These are phyloP conservation scores for Crematogaster levior DNA, from an alignment of 2,888 invertebrate genomes.

Conservation along the genomic window DNA sequence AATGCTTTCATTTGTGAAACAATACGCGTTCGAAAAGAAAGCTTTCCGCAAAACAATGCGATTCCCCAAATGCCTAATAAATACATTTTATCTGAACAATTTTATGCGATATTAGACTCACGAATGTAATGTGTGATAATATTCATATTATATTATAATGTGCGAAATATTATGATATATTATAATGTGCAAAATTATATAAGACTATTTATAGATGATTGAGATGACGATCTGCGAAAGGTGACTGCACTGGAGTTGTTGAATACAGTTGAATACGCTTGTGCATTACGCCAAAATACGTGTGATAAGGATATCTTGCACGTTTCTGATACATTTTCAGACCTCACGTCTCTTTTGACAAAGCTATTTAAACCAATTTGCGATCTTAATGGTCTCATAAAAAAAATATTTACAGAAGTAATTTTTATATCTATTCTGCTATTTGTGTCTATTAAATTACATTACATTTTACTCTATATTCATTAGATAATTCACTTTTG, in stretches of 20 bases:
- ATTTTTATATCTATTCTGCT: conserved; percentile 12
- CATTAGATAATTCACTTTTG: neutral
- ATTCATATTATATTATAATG: neutral
- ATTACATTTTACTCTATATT: neutral
- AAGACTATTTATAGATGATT: conserved; percentile 20
- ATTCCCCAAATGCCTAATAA: conserved; percentile 16
- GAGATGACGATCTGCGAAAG: neutral
- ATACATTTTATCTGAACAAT: conserved; percentile 27
- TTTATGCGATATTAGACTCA: conserved; percentile 27
- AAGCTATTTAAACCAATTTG: neutral
- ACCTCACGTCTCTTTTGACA: neutral
- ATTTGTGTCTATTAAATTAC: neutral
- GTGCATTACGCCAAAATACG: conserved; percentile 12
- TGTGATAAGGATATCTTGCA: conserved; percentile 7
- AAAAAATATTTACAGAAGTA: neutral
- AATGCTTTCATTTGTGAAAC: neutral
- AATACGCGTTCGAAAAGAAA: neutral
- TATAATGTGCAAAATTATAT: conserved; percentile 14
- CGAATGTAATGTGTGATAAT: neutral
- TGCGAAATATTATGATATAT: conserved; percentile 10
- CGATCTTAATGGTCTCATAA: neutral
- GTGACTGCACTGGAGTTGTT: neutral
- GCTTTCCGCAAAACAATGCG: neutral
- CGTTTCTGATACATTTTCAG: conserved; percentile 5
- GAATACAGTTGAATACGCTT: neutral